phyloP scores from a whole-genome alignment of 2,888 invertebrate species.

The Aelia acuminata region DNA sequence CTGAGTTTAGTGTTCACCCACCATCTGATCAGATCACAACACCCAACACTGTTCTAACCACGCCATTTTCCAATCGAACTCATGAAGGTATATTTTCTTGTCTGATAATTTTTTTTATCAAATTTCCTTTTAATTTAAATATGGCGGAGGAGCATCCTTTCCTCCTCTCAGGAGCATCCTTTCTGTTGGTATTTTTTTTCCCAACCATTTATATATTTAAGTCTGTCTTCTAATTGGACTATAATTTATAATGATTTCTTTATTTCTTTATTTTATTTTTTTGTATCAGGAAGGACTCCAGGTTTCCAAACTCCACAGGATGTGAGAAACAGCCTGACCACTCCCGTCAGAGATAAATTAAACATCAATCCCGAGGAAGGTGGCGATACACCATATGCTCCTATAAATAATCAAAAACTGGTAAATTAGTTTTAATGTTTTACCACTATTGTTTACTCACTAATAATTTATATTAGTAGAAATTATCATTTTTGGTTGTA shows the following conservation, averaged over 20 bases:
- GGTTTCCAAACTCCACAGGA: constrained; percentile 74
- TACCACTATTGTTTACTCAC: too few species aligned
- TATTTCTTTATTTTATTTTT: constrained; percentile 26
- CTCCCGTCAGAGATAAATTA: constrained; percentile 91
- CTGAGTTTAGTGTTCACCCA: constrained; percentile 89
- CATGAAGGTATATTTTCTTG: constrained; percentile 51
- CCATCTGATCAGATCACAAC: constrained; percentile 81
- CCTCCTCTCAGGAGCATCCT: too few species aligned
- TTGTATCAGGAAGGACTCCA: constrained; percentile 67
- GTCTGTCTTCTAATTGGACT: too few species aligned
- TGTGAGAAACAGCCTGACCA: constrained; percentile 72
- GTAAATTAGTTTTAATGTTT: constrained; percentile 18
- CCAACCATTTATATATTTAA: too few species aligned
- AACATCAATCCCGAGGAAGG: constrained; percentile 94
- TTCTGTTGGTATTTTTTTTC: too few species aligned
- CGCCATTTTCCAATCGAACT: constrained; percentile 78
- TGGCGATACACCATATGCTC: constrained; percentile 74
- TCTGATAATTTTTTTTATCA: too few species aligned
- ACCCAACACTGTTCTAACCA: constrained; percentile 91
- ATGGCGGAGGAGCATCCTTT: too few species aligned
- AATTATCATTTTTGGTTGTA: too few species aligned
- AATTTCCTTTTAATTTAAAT: too few species aligned
- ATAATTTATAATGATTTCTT: neutral
- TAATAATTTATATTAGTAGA: too few species aligned
- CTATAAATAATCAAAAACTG: constrained; percentile 50